Conservation (phyloP, 2,113 vertebrate genomes). For the Dendrocopos noguchii region DNA sequence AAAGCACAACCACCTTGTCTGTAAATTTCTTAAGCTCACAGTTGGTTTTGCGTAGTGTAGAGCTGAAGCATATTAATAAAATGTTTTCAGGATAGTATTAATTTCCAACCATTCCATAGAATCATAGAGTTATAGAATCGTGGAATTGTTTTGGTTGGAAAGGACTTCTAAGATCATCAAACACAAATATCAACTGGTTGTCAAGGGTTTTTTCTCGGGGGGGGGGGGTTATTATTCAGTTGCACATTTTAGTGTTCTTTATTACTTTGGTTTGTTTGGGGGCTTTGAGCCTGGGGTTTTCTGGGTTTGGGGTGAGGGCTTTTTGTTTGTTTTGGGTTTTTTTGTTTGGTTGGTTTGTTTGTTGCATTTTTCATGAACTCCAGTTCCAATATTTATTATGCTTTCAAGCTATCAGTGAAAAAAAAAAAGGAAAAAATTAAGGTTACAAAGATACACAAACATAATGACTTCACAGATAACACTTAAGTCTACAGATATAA, state of each 20-base stretch:
- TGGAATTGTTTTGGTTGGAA: too few relatives aligned
- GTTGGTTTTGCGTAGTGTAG: neutral
- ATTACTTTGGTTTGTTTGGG: too few relatives aligned
- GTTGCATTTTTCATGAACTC: neutral
- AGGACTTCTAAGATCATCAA: too few relatives aligned
- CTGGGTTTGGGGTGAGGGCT: too few relatives aligned
- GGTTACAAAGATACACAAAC: neutral
- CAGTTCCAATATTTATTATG: neutral
- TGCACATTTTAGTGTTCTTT: too few relatives aligned
- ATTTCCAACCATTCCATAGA: neutral
- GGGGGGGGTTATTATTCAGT: rapidly evolving
- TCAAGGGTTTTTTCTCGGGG: too few relatives aligned
- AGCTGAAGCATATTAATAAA: neutral
- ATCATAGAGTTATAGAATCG: too few relatives aligned
- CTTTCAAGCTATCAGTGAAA: neutral
- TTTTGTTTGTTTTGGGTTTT: neutral
- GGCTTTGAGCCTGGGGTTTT: too few relatives aligned
- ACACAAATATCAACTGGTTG: too few relatives aligned
- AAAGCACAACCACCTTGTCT: too few relatives aligned
- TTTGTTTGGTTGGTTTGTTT: too few relatives aligned
- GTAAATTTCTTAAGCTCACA: neutral
- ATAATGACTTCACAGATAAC: neutral
- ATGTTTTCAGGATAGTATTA: neutral
- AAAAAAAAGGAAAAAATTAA: neutral
- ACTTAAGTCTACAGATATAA: neutral